Percentiles rank a stretch among this genome's conserved stretches.
Evolutionary conservation across 2,113 vertebrate genomes (phyloP).

Genomic region (Enhydra lutris): DNA sequence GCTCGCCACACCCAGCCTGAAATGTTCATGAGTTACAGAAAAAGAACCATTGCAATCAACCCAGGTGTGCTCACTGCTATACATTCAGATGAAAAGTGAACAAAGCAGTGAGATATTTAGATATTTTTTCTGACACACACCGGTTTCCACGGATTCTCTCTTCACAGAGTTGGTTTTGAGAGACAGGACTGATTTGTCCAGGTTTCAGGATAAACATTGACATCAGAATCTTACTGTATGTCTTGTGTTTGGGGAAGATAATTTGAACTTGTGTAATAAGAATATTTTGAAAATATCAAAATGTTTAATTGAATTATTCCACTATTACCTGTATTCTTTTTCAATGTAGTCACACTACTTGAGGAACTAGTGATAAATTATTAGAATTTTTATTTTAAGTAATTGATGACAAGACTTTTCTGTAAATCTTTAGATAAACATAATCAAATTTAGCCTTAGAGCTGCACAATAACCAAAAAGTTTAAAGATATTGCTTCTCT

Average conservation of each 20-base stretch:
- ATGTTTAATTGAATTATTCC: slow-evolving; percentile 39
- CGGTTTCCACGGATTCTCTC: neutral
- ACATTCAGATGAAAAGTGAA: neutral
- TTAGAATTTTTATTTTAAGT: slow-evolving; percentile 52
- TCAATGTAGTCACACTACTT: neutral
- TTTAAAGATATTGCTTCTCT: neutral
- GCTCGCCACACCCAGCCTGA: neutral
- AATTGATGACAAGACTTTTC: slow-evolving; percentile 12
- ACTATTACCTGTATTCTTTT: slow-evolving; percentile 36
- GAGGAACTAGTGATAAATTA: neutral
- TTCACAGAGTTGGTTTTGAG: slow-evolving; percentile 17
- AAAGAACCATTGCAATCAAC: neutral
- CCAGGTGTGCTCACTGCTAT: neutral
- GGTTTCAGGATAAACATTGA: slow-evolving; percentile 3
- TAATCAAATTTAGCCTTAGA: slow-evolving; percentile 33
- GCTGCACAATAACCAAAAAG: neutral
- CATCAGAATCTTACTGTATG: slow-evolving; percentile 9
- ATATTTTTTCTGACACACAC: neutral
- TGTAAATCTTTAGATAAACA: neutral
- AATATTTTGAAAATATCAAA: slow-evolving; percentile 21
- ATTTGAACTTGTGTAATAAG: slow-evolving; percentile 31
- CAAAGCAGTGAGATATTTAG: slow-evolving; percentile 30
- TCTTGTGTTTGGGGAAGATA: neutral
- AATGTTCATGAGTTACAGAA: neutral
- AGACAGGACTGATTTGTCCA: neutral